These are phyloP conservation scores for Heliconius melpomene DNA, from an alignment of 1,140 invertebrate species.

Conservation along the genomic window DNA sequence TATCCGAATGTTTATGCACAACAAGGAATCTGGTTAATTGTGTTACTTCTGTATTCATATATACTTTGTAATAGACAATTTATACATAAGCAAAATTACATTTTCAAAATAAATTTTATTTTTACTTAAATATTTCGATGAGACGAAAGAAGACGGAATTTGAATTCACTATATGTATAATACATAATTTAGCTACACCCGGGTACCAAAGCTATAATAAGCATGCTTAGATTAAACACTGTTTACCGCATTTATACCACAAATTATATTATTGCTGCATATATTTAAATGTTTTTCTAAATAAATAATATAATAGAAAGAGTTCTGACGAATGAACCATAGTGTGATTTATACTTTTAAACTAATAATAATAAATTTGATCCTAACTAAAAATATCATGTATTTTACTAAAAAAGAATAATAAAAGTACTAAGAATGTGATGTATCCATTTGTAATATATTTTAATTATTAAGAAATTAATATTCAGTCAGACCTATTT, in stretches of 20 bases:
- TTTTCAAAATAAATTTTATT: neutral
- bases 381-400: no score
- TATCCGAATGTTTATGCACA: no score
- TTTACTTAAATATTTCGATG: conserved; percentile 8
- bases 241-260: conserved; percentile 33
- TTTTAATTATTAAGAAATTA: neutral
- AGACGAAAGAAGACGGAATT: neutral
- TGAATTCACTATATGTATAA: neutral
- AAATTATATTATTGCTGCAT: conserved; percentile 24
- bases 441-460: no score
- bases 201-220: conserved; percentile 32
- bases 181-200: conserved; percentile 19
- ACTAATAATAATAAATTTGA: no score
- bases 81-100: no score
- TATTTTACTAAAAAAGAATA: no score
- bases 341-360: no score
- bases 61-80: no score
- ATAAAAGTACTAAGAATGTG: no score
- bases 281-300: conserved; percentile 20
- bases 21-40: no score
- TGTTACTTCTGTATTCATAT: no score
- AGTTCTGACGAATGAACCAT: neutral
- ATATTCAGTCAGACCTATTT: neutral
- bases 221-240: conserved; percentile 39
- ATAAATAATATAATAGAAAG: conserved; percentile 12